Evolutionary conservation across 2,113 vertebrate species (phyloP), one percentile per base, ranked within the genome.

Genomic region (Capreolus pygargus): DNA sequence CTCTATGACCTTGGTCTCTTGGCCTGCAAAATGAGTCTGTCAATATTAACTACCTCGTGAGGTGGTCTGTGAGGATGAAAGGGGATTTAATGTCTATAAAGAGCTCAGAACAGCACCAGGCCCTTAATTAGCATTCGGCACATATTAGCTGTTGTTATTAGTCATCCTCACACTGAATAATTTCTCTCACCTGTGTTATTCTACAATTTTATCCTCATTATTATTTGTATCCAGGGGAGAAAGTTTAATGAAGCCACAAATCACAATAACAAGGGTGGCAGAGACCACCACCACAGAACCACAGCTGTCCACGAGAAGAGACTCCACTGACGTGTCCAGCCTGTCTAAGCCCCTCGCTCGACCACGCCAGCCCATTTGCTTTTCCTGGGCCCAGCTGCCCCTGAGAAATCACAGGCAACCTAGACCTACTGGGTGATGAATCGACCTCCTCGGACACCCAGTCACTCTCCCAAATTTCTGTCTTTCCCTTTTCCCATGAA

Each of bases 1-100:
- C 91, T 64, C n/a, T 25, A 4, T 43, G 39, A 81, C 27, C 67
- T 52, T 9, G 33, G 11, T 45, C 93, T 92, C 60, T 33, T 27
- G 36, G 81, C 64, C 91, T 86, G 50, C 83, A 82, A 90, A 94
- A 36, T 16, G n/a, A 70, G 13, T 19, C 36, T 55, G 93, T 96
- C 47, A 9, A 5, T 30, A 54, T 70, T 76, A 90, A 89, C 55
- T 70, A 36, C 47, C 28, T 81, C 25, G 21, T 25, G 50, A 86
- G 23, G 50, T 17, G 14, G 61, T 28, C n/a, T 15, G 6, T 78
- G 47, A 89, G 60, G 87, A 78, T 55, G 89, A 70, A 86, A 64
- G 30, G 47, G 96, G 55, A 78, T 47, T 94, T 61, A 28, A 10
- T 11, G 8, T 96, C 83, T 91, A 39, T 79, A 82, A 85, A 87